Base-by-base conservation (phyloP, 2,797 vertebrate species). In the Hydrocynus forskahlii region DNA sequence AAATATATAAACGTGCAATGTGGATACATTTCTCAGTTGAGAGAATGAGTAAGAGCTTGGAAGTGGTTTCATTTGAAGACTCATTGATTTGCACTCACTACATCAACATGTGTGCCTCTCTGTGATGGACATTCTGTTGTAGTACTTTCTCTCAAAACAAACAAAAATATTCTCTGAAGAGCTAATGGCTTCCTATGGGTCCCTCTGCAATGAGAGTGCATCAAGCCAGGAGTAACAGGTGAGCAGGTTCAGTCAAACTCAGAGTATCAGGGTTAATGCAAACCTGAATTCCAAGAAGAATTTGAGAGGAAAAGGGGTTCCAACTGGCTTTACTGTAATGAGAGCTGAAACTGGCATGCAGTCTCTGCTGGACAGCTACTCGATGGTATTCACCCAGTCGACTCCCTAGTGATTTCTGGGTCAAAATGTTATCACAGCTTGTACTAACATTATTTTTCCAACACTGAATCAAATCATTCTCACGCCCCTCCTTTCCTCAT, bases 351-450 rank as follows among this genome's bases (percentile, higher is more conserved):
- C 74, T 83, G 40, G 54, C 69, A 85, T 74, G 48, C n/a, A 29
- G 66, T 72, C 82, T 83, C 76, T 79, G 81, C 69, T 70, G 85
- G 86, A 83, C 16, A 45, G 69, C 70, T 55, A 71, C 23, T 35
- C 67, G 29, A 64, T 66, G 72, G 75, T 71, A 86, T 79, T 78
- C 73, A 54, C 17, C 86, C 84, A 85, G 59, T 64, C 76, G 67
- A 85, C 87, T 89, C 88, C 87, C 87, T 81, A 87, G 85, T 88
- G 86, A 85, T 90, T 88, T 91, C 85, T 87, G 86, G 85, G 89
- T 88, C 88, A 90, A 92, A 88, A 88, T 90, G 93, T 91, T 93
- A 93, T 92, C 92, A 93, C 89, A 92, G 89, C 89, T 88, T 85
- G 87, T 81, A 83, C 88, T 83, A 87, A 86, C 90, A 89, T 90